Conservation (phyloP, 2,888 invertebrate species). For the Macrophya annulata region DNA sequence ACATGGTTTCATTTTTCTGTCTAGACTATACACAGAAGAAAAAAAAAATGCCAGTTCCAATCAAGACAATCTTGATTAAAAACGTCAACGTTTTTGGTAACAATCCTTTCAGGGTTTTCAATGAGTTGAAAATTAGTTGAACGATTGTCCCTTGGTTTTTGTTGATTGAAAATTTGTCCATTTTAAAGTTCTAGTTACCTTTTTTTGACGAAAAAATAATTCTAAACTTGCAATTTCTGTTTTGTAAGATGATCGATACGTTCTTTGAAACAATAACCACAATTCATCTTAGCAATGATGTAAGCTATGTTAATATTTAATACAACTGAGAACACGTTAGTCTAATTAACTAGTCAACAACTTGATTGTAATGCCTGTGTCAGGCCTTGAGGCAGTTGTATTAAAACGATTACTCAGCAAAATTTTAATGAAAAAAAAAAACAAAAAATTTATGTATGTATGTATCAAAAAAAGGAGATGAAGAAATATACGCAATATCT, state of each 20-base stretch:
- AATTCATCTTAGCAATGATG: background rate
- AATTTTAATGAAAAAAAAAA: background rate
- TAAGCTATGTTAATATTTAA: background rate
- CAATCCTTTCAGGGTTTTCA: too few relatives aligned
- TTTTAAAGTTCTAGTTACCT: background rate
- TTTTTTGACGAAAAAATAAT: background rate
- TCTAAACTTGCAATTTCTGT: background rate
- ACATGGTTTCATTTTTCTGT: background rate
- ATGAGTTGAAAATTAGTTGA: too few relatives aligned
- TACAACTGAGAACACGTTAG: conserved; percentile 19
- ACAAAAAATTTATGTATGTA: background rate
- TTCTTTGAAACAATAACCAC: background rate
- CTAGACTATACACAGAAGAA: background rate
- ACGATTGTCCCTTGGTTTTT: too few relatives aligned
- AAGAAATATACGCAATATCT: conserved; percentile 6
- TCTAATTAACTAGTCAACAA: conserved; percentile 28
- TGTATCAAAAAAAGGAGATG: background rate
- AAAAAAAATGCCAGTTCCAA: background rate
- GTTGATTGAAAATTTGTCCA: background rate
- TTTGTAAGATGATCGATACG: background rate
- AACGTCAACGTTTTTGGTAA: too few relatives aligned
- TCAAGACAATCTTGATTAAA: too few relatives aligned
- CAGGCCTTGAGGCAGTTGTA: background rate
- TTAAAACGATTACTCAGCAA: conserved; percentile 1
- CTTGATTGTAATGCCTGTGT: conserved; percentile 7